These are phyloP conservation scores for Ascidia mentula DNA, from an alignment of 23 tunicate genomes.

Conservation along the genomic window DNA sequence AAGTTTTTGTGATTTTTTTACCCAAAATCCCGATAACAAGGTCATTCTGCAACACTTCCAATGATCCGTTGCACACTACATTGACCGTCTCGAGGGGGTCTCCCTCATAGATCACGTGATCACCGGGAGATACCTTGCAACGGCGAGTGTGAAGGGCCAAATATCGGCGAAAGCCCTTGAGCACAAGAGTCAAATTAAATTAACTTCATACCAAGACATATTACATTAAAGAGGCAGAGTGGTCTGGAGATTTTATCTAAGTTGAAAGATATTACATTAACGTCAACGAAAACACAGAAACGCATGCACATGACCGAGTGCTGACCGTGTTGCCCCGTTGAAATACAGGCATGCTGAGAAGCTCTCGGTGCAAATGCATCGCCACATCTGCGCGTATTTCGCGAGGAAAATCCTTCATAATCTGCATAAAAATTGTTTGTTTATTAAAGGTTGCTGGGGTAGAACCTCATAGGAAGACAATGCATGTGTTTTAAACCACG, in stretches of 20 bases:
- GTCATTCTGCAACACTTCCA: slow-evolving; percentile 38
- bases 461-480: no score
- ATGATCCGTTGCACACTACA: slow-evolving; percentile 55
- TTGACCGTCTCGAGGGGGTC: slow-evolving; percentile 42
- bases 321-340: slow-evolving; percentile 23
- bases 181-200: no score
- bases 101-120: slow-evolving; percentile 32
- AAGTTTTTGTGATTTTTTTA: slow-evolving; percentile 6
- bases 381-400: slow-evolving; percentile 58
- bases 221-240: no score
- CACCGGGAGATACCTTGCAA: slow-evolving; percentile 27
- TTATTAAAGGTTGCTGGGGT: no score
- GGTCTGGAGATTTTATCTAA: no score
- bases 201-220: no score
- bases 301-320: neutral
- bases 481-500: no score
- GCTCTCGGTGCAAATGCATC: slow-evolving; percentile 52
- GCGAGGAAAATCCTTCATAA: slow-evolving; percentile 56
- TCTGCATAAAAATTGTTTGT: slow-evolving; percentile 20
- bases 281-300: no score
- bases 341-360: slow-evolving; percentile 54
- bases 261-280: no score
- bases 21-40: slow-evolving; percentile 30
- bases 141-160: slow-evolving; percentile 31
- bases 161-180: slow-evolving; percentile 53